Evolutionary conservation across 2,113 vertebrate species (phyloP).

Genomic region (Mola mola): DNA sequence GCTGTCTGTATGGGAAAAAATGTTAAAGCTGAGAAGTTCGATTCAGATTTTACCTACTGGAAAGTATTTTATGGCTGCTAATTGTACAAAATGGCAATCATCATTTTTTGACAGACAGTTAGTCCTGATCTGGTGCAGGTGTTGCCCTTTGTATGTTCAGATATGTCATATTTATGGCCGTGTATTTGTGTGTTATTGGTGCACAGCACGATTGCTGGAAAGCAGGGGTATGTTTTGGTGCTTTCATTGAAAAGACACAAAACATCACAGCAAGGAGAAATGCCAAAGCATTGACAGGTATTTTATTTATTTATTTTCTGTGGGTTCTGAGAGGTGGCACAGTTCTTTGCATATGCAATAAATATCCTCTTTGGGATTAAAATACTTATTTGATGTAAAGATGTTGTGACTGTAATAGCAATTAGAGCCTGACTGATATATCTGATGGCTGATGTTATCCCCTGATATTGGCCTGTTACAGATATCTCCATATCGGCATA

Average conservation of each 20-base stretch:
- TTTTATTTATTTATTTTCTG: conserved; percentile 49
- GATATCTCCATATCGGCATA: too few species aligned
- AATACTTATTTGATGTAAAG: too few species aligned
- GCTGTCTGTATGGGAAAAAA: conserved; percentile 20
- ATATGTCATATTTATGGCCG: conserved; percentile 32
- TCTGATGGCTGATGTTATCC: too few species aligned
- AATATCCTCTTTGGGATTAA: too few species aligned
- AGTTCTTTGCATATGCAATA: too few species aligned
- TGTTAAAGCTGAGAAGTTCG: conserved; percentile 6
- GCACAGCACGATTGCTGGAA: conserved; percentile 54
- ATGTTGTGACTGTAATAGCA: too few species aligned
- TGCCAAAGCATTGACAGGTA: conserved; percentile 51
- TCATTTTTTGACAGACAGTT: conserved; percentile 32
- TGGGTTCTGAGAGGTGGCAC: conserved; percentile 19
- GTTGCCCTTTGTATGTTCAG: conserved; percentile 40
- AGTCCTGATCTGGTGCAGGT: conserved; percentile 25
- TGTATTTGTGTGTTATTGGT: conserved; percentile 58
- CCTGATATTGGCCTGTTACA: too few species aligned
- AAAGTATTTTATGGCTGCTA: neutral
- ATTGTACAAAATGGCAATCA: neutral
- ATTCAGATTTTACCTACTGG: neutral
- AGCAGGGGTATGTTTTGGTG: conserved; percentile 45
- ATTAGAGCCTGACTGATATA: too few species aligned
- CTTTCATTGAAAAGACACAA: conserved; percentile 51
- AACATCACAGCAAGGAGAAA: conserved; percentile 45